Evolutionary conservation across 2,888 invertebrate species (phyloP), one percentile per base, ranked within the genome.

Genomic region (Cosmia pyralina): DNA sequence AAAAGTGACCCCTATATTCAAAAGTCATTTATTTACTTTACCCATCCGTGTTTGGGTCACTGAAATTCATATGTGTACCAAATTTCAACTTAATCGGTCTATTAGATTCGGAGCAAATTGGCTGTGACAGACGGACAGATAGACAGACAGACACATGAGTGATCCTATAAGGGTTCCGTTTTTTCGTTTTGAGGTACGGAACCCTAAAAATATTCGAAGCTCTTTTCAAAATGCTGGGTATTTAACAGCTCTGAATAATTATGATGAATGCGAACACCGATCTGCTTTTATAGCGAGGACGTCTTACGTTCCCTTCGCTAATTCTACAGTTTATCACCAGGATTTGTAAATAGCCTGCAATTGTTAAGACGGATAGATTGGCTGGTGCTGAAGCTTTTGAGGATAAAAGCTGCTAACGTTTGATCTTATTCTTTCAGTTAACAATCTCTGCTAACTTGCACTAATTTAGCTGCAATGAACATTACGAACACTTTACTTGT

Each of bases 261-360:
- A 69, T 72, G 69, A 77, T 85, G 67, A 77, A 72, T 52, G 78
- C 2, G 67, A 72, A 72, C 82, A 70, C 17, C 69, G 65, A 72
- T 75, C 52, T 52, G 62, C 75, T 81, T 66, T 69, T 55, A 71
- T n/a, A n/a, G 55, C 46, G 28, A 0, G 15, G 22, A 48, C 34
- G 68, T 62, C 69, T 72, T 50, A 28, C 0, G 44, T 52, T 57
- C 28, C 41, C 58, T 44, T 11, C 41, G 74, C 53, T 83, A 68
- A 79, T 70, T 80, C 50, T 15, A 59, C 64, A 58, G 64, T 79
- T 79, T 68, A 79, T 79, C 59, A 44, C 59, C 41, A 52, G 22
- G 44, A 60, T 83, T 70, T 57, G 44, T 68, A 69, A 72, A 70
- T 62, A 17, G 50, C 41, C 17, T 50, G 62, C 34, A 69, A 70